These are phyloP conservation scores for Microchrysa polita DNA, from an alignment of 2,888 invertebrate genomes.

Conservation along the genomic window DNA sequence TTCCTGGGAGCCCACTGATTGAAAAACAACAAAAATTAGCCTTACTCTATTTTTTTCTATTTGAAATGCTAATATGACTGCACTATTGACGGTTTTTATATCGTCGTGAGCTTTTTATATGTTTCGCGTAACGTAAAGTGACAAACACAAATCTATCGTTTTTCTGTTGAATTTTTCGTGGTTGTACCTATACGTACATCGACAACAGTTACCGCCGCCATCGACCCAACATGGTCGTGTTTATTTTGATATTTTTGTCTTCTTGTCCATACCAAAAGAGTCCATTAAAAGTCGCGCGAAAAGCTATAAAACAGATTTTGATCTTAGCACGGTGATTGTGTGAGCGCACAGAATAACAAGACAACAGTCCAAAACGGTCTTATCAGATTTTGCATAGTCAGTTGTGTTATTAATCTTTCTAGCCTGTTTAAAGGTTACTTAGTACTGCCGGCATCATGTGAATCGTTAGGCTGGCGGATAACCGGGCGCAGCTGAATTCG, in stretches of 20 bases:
- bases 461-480: background rate
- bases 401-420: constrained; percentile 38
- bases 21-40: too few relatives aligned
- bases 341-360: constrained; percentile 19
- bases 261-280: constrained; percentile 6
- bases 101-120: constrained; percentile 22
- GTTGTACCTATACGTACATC: background rate
- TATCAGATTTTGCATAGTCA: constrained; percentile 35
- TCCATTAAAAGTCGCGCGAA: constrained; percentile 31
- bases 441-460: background rate
- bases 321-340: constrained; percentile 28
- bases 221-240: background rate
- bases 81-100: background rate
- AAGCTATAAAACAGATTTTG: constrained; percentile 34
- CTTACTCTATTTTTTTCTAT: too few relatives aligned
- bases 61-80: too few relatives aligned
- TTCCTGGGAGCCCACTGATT: too few relatives aligned
- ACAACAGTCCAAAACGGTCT: constrained; percentile 25
- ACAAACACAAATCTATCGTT: constrained; percentile 27
- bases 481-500: background rate
- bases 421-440: constrained; percentile 27
- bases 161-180: constrained; percentile 1
- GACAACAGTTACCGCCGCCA: constrained; percentile 3
- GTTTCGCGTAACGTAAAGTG: background rate
- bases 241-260: background rate